phyloP scores from a whole-genome alignment of 2,797 vertebrate species.

The Brotula barbata region DNA sequence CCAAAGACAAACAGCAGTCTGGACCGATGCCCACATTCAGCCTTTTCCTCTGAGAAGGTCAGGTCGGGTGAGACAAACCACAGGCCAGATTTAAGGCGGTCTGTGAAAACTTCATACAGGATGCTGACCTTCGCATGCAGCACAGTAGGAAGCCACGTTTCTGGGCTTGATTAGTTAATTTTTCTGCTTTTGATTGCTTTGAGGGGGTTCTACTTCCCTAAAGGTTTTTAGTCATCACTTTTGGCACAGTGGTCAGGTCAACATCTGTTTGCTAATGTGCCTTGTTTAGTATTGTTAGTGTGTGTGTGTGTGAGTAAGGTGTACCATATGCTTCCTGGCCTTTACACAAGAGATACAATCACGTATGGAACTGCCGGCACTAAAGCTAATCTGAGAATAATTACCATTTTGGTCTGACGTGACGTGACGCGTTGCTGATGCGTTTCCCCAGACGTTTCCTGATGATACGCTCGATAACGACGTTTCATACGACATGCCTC shows the following conservation, averaged over 20 bases:
- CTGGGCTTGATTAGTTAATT: constrained; percentile 8
- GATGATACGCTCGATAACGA: neutral
- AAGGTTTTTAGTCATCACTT: constrained; percentile 17
- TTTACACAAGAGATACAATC: constrained; percentile 29
- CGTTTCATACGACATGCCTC: neutral
- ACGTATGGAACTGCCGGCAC: neutral
- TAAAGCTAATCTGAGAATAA: constrained; percentile 10
- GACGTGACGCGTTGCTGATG: neutral
- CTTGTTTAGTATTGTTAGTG: neutral
- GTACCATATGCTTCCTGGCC: constrained; percentile 9
- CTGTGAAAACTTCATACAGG: neutral
- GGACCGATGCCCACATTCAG: constrained; percentile 7
- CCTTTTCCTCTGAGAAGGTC: neutral
- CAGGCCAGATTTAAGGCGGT: too few species aligned
- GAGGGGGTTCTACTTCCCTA: constrained; percentile 13
- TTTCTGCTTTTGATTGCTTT: constrained; percentile 15
- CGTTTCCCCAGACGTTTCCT: constrained; percentile 21
- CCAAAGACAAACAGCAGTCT: constrained; percentile 4
- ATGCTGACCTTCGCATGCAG: constrained; percentile 9
- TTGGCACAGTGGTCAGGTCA: constrained; percentile 7
- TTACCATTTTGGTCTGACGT: neutral
- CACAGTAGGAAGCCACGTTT: constrained; percentile 20
- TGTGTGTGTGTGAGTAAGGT: constrained; percentile 1
- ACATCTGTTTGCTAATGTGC: constrained; percentile 22
- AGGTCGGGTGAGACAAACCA: neutral